A percentile compares a stretch with the other conserved stretches of the same genome.
Conservation (phyloP, 2,797 vertebrate species). For the Pogonophryne albipinna region DNA sequence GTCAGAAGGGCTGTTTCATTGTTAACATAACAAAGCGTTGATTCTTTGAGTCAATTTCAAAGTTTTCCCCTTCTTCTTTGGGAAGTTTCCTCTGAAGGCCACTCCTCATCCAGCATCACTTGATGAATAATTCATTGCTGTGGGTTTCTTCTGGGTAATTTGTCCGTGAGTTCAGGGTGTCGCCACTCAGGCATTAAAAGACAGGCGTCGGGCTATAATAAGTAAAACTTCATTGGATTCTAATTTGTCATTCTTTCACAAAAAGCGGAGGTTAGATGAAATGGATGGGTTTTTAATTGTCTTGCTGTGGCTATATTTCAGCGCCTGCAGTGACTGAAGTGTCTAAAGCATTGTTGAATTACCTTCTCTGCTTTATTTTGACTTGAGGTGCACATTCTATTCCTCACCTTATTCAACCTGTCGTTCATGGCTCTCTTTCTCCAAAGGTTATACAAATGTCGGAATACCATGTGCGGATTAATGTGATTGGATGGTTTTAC, state of each 20-base stretch:
- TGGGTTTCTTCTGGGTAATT: slow-evolving; percentile 65
- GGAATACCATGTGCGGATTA: slow-evolving; percentile 45
- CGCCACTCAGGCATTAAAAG: slow-evolving; percentile 54
- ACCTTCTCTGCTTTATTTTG: slow-evolving; percentile 64
- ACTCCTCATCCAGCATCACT: slow-evolving; percentile 43
- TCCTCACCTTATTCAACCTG: slow-evolving; percentile 39
- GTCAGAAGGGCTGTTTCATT: background rate
- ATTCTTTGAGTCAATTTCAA: slow-evolving; percentile 23
- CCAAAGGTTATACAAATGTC: slow-evolving; percentile 41
- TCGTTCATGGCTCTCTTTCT: slow-evolving; percentile 33
- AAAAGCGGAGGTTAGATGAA: slow-evolving; percentile 70
- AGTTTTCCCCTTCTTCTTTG: slow-evolving; percentile 26
- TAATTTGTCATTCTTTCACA: slow-evolving; percentile 73
- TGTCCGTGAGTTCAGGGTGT: slow-evolving; percentile 63
- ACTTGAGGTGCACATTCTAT: slow-evolving; percentile 55
- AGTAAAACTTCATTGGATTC: slow-evolving; percentile 75
- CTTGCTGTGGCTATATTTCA: slow-evolving; percentile 66
- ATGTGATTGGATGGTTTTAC: too few species aligned
- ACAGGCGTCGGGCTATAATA: slow-evolving; percentile 69
- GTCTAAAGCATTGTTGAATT: slow-evolving; percentile 64
- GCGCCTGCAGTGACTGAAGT: slow-evolving; percentile 56
- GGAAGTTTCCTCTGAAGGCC: slow-evolving; percentile 46
- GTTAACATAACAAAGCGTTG: background rate
- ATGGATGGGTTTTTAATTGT: slow-evolving; percentile 79
- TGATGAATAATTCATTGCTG: slow-evolving; percentile 64